A percentile compares a stretch with the other conserved stretches of the same genome.
These are phyloP conservation scores for Melinaea menophilus DNA, from an alignment of 2,888 invertebrate species.

Conservation along the genomic window DNA sequence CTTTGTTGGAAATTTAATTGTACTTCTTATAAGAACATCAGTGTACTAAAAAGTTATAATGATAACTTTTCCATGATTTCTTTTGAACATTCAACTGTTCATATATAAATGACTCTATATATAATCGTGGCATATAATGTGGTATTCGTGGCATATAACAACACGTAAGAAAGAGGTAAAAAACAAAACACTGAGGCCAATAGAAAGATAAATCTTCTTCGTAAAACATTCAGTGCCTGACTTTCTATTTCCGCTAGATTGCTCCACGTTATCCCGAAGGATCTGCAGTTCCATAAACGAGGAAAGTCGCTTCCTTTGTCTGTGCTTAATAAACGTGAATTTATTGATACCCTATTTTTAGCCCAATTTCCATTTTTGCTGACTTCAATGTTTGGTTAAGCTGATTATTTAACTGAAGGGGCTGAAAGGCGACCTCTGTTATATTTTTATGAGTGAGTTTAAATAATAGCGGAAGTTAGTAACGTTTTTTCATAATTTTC, in stretches of 20 bases:
- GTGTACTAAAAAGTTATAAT: too few relatives aligned
- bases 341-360: slow-evolving; percentile 3
- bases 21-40: background rate
- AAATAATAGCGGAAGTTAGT: too few relatives aligned
- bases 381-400: background rate
- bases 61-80: too few relatives aligned
- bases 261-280: slow-evolving; percentile 53
- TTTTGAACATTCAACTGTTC: too few relatives aligned
- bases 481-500: too few relatives aligned
- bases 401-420: background rate
- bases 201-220: slow-evolving; percentile 51
- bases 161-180: too few relatives aligned
- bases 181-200: background rate
- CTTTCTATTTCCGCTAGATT: slow-evolving; percentile 67
- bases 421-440: too few relatives aligned
- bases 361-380: background rate
- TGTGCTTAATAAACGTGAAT: slow-evolving; percentile 5
- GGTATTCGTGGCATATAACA: too few relatives aligned
- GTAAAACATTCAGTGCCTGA: slow-evolving; percentile 59
- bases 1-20: background rate
- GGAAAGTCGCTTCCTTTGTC: slow-evolving; percentile 59
- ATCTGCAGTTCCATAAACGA: slow-evolving; percentile 59
- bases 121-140: too few relatives aligned
- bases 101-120: too few relatives aligned
- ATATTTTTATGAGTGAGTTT: too few relatives aligned